Evolutionary conservation across 2,797 vertebrate species (phyloP).

Genomic region (Lutjanus argentimaculatus): DNA sequence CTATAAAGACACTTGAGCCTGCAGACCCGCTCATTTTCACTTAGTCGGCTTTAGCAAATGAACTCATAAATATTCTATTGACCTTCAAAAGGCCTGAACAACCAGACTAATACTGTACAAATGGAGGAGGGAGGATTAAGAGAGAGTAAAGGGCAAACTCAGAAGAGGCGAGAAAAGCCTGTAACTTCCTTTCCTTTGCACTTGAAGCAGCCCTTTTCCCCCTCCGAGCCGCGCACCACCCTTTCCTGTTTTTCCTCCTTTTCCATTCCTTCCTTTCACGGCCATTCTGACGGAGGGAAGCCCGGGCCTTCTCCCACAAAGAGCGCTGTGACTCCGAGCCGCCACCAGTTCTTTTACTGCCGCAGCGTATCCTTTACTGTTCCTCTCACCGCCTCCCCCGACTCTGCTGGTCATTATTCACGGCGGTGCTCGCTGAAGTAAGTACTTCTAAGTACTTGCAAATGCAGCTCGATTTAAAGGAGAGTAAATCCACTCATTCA

Average conservation of each 20-base stretch:
- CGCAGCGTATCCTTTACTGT: constrained; percentile 20
- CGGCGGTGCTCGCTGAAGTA: constrained; percentile 30
- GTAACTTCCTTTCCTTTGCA: constrained; percentile 47
- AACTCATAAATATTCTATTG: not conserved
- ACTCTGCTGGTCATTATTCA: constrained; percentile 54
- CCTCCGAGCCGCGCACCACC: constrained; percentile 56
- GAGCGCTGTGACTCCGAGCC: constrained; percentile 49
- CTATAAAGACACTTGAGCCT: not conserved
- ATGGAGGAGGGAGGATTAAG: constrained; percentile 10
- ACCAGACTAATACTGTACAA: constrained; percentile 2
- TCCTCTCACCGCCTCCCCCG: constrained; percentile 14
- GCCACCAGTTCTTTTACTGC: constrained; percentile 39
- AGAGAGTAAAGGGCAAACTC: constrained; percentile 22
- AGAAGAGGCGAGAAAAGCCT: constrained; percentile 32
- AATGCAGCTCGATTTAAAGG: constrained; percentile 41
- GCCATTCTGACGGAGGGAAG: constrained; percentile 52
- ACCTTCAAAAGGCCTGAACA: not conserved
- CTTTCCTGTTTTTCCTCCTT: constrained; percentile 84
- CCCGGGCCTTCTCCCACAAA: constrained; percentile 45
- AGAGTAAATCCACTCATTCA: constrained; percentile 39
- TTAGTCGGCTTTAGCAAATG: constrained; percentile 1
- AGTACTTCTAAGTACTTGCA: constrained; percentile 50
- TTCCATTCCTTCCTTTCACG: constrained; percentile 69
- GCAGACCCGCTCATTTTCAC: constrained; percentile 7
- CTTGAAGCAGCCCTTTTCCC: constrained; percentile 54